Percentiles rank a stretch among this genome's conserved stretches.
phyloP scores from a whole-genome alignment of 2,113 vertebrate species.

The Antigone vipio region DNA sequence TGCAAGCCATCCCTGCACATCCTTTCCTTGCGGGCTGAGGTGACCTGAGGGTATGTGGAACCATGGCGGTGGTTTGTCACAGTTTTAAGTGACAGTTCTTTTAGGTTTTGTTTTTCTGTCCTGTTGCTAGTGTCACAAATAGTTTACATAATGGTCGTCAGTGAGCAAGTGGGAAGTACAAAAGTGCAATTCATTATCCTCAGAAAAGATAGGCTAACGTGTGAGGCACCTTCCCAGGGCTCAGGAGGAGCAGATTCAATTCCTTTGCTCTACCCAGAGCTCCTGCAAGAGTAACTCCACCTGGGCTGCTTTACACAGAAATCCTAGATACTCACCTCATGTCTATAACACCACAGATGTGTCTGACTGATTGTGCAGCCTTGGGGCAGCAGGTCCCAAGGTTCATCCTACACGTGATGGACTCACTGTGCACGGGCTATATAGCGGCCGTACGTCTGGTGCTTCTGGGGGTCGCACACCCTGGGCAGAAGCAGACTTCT shows the following conservation, averaged over 20 bases:
- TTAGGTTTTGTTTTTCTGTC: not conserved
- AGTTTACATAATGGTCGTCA: not conserved
- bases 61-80: not conserved
- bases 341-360: not conserved
- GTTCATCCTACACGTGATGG: not conserved
- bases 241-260: not conserved
- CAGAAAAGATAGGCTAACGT: not conserved
- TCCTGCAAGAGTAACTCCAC: not conserved
- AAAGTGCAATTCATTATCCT: not conserved
- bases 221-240: not conserved
- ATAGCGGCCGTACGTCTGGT: rapidly evolving
- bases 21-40: not conserved
- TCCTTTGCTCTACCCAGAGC: not conserved
- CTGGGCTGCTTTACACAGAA: not conserved
- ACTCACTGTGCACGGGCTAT: not conserved
- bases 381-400: rapidly evolving
- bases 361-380: not conserved
- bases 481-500: not conserved
- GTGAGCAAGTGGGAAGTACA: not conserved
- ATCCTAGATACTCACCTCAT: not conserved
- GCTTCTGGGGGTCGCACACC: not conserved
- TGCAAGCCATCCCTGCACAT: not conserved
- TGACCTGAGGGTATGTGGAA: not conserved
- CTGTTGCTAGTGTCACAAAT: not conserved
- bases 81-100: not conserved